A percentile compares a stretch with the other conserved stretches of the same genome.
These are phyloP conservation scores for Argyrosomus regius DNA, from an alignment of 2,797 vertebrate genomes.

Conservation along the genomic window DNA sequence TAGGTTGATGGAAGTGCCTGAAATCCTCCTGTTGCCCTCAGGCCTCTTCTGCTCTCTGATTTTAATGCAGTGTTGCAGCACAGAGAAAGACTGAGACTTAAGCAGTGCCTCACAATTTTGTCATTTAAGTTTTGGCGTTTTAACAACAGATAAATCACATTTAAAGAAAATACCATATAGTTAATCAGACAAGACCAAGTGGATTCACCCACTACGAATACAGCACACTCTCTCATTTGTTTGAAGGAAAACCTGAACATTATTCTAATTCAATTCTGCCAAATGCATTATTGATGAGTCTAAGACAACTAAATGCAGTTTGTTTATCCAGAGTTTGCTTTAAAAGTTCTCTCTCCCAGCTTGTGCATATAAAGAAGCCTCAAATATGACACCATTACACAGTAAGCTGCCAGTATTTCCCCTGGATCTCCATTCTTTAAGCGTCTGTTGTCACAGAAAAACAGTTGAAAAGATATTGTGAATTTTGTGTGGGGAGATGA, in stretches of 20 bases:
- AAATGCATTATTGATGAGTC: conserved; percentile 61
- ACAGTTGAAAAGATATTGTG: background rate
- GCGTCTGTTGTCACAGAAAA: conserved; percentile 2
- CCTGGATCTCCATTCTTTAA: background rate
- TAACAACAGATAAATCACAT: conserved; percentile 27
- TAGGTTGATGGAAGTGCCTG: conserved; percentile 67
- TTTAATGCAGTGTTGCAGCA: conserved; percentile 57
- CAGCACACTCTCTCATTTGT: background rate
- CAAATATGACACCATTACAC: background rate
- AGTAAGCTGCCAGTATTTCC: conserved; percentile 9
- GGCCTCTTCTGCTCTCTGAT: conserved; percentile 54
- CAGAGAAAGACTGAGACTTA: conserved; percentile 41
- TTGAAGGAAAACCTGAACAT: conserved; percentile 31
- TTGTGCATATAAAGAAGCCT: background rate
- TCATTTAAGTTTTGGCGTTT: conserved; percentile 31
- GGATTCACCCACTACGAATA: background rate
- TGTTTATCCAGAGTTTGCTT: conserved; percentile 45
- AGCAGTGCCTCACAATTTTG: conserved; percentile 46
- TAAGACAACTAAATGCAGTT: conserved; percentile 26
- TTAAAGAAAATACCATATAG: background rate
- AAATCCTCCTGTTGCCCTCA: conserved; percentile 55
- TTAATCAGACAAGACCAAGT: background rate
- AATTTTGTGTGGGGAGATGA: conserved; percentile 2
- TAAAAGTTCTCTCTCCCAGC: conserved; percentile 22
- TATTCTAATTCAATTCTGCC: conserved; percentile 39